phyloP scores from a whole-genome alignment of 1,140 invertebrate genomes.

The Oryctes rhinoceros region DNA sequence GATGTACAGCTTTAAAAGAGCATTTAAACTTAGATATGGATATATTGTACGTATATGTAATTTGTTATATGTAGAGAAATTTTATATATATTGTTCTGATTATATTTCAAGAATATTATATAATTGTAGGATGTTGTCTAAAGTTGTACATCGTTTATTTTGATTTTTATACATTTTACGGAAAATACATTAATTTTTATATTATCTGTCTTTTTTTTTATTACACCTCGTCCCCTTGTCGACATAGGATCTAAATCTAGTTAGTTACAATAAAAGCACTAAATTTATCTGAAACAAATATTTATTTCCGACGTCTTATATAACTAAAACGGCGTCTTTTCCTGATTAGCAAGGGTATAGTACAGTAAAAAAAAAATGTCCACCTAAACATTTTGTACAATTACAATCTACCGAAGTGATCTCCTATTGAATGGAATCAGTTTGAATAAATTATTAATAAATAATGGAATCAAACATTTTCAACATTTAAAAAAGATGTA shows the following conservation, averaged over 20 bases:
- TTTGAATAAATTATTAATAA: slow-evolving; percentile 6
- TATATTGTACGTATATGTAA: slow-evolving; percentile 18
- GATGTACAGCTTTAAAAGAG: slow-evolving; percentile 34
- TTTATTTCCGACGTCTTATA: background rate
- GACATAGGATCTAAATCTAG: too few species aligned
- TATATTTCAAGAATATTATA: background rate
- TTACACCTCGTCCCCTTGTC: too few species aligned
- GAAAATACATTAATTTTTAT: slow-evolving; percentile 42
- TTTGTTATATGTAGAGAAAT: slow-evolving; percentile 12
- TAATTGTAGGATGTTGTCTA: background rate
- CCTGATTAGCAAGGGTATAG: too few species aligned
- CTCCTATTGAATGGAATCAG: background rate
- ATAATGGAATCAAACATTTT: background rate
- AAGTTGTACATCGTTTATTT: background rate
- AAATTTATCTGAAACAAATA: background rate
- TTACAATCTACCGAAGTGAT: too few species aligned
- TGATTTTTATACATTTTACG: slow-evolving; percentile 51
- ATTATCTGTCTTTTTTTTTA: background rate
- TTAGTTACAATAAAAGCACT: background rate
- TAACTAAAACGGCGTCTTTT: background rate
- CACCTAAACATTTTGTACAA: background rate
- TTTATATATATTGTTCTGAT: slow-evolving; percentile 22
- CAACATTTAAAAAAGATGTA: background rate
- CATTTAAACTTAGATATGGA: background rate
- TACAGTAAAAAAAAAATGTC: background rate